A percentile compares a stretch with the other conserved stretches of the same genome.
Conservation (phyloP, 1,140 invertebrate species). For the Eurosta solidaginis region DNA sequence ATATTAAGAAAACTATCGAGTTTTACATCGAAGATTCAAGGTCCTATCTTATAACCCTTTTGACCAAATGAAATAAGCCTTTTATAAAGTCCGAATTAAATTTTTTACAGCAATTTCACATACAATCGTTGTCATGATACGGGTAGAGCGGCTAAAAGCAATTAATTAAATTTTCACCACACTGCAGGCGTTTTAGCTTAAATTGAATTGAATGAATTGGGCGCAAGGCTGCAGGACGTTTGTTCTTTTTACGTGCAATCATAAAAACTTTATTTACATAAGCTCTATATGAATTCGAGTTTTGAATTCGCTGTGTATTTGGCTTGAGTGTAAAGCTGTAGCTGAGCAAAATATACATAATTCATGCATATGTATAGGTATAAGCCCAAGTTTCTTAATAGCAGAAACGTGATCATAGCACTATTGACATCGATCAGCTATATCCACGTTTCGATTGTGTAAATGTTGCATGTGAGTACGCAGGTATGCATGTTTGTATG, state of each 20-base stretch:
- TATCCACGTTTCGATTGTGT: background rate
- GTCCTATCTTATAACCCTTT: no score
- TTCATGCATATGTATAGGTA: background rate
- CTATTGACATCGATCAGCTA: conserved; percentile 4
- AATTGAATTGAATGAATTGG: background rate
- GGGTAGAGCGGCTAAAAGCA: background rate
- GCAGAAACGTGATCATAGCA: background rate
- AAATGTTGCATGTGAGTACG: background rate
- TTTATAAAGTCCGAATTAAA: no score
- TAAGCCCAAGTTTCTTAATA: background rate
- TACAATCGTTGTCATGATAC: background rate
- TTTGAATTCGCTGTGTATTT: no score
- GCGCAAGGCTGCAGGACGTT: background rate
- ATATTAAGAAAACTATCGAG: no score
- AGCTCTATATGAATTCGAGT: background rate
- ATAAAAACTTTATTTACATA: background rate
- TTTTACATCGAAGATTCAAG: no score
- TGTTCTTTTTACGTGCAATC: background rate
- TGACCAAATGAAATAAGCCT: no score
- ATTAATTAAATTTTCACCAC: conserved; percentile 17
- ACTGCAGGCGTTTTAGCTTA: background rate
- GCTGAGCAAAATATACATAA: background rate
- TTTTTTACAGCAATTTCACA: background rate
- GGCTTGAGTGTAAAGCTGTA: no score
- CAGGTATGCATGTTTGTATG: background rate